Evolutionary conservation across 2,113 vertebrate species (phyloP), one percentile per base, ranked within the genome.

Genomic region (Uropsilus gracilis): DNA sequence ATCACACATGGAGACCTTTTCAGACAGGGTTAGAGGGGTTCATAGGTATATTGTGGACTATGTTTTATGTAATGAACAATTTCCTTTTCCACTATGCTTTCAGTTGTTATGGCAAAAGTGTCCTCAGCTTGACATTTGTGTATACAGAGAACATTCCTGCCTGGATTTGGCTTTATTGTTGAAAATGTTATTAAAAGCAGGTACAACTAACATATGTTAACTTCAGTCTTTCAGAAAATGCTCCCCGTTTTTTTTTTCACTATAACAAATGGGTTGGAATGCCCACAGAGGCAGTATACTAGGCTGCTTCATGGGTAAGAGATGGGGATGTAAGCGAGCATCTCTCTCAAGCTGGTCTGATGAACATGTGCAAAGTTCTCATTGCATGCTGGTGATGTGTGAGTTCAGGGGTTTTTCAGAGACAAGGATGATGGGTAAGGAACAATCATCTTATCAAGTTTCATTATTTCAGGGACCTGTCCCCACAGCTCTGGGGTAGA

Each of bases 191-290:
- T 26, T 73, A 37, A 73, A 85, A 92, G n/a, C n/a, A 80, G 44
- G 59, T 64, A 22, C 20, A 37, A 39, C 4, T n/a, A 63, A 26
- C 10, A n/a, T 16, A 48, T n/a, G 10, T 44, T 37, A 63, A 16
- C 5, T 2, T 48, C 7, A 1, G 44, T n/a, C 32, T 92, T 87
- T 53, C 26, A n/a, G 44, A 86, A 71, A 72, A 10, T 7, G 0
- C 14, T 87, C n/a, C 14, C n/a, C n/a, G n/a, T 39, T 82, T 91
- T 77, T 57, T 46, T 90, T 83, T 94, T 13, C 73, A 20, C 53
- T 73, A 82, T 48, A 63, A 20, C 30, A 50, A 13, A 3, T 8
- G 22, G n/a, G 26, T 57, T 10, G 50, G n/a, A 44, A 34, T 11
- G 9, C 50, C n/a, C 28, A 57, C 26, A 59, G 37, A 61, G 24